phyloP scores from a whole-genome alignment of 2,797 vertebrate genomes.

The Erpetoichthys calabaricus region DNA sequence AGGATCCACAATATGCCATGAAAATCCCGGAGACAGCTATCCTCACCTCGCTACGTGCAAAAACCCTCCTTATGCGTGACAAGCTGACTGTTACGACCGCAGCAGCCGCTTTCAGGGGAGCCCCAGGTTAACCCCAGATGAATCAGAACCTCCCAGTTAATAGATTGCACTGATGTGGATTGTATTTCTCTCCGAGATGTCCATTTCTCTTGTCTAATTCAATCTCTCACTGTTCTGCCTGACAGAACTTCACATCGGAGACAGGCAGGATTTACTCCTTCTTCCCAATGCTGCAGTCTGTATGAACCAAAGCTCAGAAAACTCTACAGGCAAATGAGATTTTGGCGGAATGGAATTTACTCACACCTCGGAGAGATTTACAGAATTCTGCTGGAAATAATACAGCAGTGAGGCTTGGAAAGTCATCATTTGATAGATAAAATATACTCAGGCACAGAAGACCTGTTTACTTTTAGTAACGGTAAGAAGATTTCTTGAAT shows the following conservation, averaged over 20 bases:
- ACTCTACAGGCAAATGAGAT: conserved; percentile 1
- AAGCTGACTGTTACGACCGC: no score
- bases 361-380: conserved; percentile 1
- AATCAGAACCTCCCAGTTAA: neutral
- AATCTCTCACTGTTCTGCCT: conserved; percentile 1
- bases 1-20: no score
- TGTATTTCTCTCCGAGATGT: conserved; percentile 4
- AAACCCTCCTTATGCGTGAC: no score
- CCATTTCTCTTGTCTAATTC: neutral
- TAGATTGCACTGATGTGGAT: neutral
- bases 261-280: conserved; percentile 4
- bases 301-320: neutral
- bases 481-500: neutral
- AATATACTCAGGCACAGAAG: neutral
- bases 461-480: neutral
- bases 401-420: neutral
- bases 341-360: conserved; percentile 2
- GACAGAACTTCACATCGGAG: neutral
- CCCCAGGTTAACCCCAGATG: neutral
- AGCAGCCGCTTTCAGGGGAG: no score
- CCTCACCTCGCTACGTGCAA: no score
- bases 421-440: conserved; percentile 4
- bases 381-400: conserved; percentile 3
- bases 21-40: no score
- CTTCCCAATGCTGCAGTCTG: neutral